Evolutionary conservation across 37 sponge, comb jelly and placozoan species (phyloP), one percentile per base, ranked within the genome.

Genomic region (Chondrosia reniformis): DNA sequence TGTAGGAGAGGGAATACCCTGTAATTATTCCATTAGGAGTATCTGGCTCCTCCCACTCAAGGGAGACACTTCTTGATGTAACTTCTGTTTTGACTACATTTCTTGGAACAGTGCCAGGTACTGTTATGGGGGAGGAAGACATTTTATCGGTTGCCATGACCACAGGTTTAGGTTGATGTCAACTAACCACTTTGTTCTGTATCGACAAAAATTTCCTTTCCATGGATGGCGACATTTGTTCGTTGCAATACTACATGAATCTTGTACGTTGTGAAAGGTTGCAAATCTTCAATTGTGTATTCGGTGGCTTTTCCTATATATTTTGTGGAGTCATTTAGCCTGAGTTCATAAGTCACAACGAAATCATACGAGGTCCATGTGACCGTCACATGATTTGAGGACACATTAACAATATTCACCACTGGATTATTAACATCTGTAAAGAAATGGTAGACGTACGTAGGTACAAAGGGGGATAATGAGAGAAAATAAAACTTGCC

Each of bases 21-120:
- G 36, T 40, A 1, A 69, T 25, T 1, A 2, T 24, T 1, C 72
- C 72, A 69, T 69, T 69, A 44, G 72, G 72, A 13, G 72, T 69
- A 21, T 1, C 43, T n/a, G 72, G 72, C 72, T 69, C 72, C 72
- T 40, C 72, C 72, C 72, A 69, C 72, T 69, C 24, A 24, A 69
- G 4, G 42, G 42, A 43, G 72, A 44, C 72, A 3, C 44, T 39
- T 1, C 44, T 9, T 24, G 17, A 43, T 15, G 42, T 69, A 25
- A 69, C 24, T 17, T 34, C 42, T 21, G 22, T 12, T 15, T 22
- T 25, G 42, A 25, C 19, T 37, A 69, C 24, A 40, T 69, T 69
- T 40, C 2, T 13, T 39, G 72, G 72, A 39, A 10, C 41, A 69
- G n/a, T 44, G 9, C 2, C 44, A 6, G 72, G 72, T 4, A 24